phyloP scores from a whole-genome alignment of 2,888 invertebrate species.

The Helobdella robusta region DNA sequence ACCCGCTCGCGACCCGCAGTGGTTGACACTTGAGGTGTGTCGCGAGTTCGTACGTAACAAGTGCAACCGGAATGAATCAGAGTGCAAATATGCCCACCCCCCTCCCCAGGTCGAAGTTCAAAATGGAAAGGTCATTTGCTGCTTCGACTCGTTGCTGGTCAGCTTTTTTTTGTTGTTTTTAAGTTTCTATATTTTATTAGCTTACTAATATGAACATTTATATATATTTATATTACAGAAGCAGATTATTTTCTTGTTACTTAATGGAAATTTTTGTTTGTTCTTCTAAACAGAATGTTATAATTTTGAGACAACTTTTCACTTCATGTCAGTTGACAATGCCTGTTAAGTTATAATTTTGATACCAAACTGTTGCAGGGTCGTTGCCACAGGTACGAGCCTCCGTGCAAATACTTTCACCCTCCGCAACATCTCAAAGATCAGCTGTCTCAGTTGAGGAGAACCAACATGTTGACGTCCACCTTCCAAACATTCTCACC shows the following conservation, averaged over 20 bases:
- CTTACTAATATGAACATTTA: too few species aligned
- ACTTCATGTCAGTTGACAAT: not conserved
- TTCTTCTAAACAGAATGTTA: too few species aligned
- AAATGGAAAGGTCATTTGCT: constrained; percentile 98
- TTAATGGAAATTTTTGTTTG: too few species aligned
- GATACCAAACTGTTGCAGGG: constrained; percentile 22
- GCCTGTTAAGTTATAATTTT: not conserved
- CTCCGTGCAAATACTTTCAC: constrained; percentile 95
- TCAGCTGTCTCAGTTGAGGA: constrained; percentile 57
- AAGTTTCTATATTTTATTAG: too few species aligned
- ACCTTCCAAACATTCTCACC: constrained; percentile 4
- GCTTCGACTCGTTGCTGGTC: constrained; percentile 99
- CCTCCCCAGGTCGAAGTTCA: constrained; percentile 98
- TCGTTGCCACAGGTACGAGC: constrained; percentile 56
- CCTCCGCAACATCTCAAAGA: constrained; percentile 91
- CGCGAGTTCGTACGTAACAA: constrained; percentile 97
- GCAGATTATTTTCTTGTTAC: too few species aligned
- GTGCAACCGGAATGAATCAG: constrained; percentile 92
- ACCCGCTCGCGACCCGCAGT: constrained; percentile 73
- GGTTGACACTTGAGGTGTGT: constrained; percentile 88
- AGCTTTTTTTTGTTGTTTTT: too few species aligned
- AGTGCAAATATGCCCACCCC: constrained; percentile 98
- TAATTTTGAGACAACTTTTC: too few species aligned
- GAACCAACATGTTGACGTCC: not conserved
- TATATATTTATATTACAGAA: too few species aligned